Base-by-base conservation (phyloP, 2,113 vertebrate genomes). In the Rhagologus leucostigma region DNA sequence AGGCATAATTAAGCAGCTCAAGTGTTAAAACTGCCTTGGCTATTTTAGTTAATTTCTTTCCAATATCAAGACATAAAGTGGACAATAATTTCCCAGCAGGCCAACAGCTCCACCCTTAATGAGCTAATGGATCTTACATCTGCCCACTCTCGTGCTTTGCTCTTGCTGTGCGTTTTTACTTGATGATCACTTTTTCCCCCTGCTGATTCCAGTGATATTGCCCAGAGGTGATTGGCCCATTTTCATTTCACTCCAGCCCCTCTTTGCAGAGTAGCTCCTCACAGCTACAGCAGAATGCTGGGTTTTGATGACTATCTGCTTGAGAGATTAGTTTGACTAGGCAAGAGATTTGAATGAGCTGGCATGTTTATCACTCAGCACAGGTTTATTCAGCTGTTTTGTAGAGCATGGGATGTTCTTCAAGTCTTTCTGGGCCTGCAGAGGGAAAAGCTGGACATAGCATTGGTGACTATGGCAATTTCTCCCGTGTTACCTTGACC, bases 1-100 rank as follows among this genome's bases (percentile, higher is more conserved):
- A 97, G 69, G 95, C 86, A 95, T 97, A 97, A 97, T 97, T 97
- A 97, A 96, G 56, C 69, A 96, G 84, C 77, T 93, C 75, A 91
- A 96, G 76, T 95, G 74, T 52, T 92, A 84, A 96, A 94, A 83
- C 79, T 84, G 84, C 82, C 59, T 95, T 78, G 63, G 63, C 52
- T 88, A 60, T 93, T 91, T 90, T 49, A 74, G 84, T 52, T 95
- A 95, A 94, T 97, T 96, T 96, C 67, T 94, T 95, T 89, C 87
- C 78, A 92, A 93, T 95, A 94, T 81, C 65, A 59, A 88, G 88
- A 94, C 63, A 83, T 84, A 68, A 97, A 96, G 49, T 71, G 84
- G 92, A 96, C 89, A 93, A 55, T 89, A 87, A 95, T 96, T 95
- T 96, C 94, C 91, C 90, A 96, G 91, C 82, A 94, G 86, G 85